phyloP scores from a whole-genome alignment of 2,888 invertebrate genomes.

The Callimorpha dominula region DNA sequence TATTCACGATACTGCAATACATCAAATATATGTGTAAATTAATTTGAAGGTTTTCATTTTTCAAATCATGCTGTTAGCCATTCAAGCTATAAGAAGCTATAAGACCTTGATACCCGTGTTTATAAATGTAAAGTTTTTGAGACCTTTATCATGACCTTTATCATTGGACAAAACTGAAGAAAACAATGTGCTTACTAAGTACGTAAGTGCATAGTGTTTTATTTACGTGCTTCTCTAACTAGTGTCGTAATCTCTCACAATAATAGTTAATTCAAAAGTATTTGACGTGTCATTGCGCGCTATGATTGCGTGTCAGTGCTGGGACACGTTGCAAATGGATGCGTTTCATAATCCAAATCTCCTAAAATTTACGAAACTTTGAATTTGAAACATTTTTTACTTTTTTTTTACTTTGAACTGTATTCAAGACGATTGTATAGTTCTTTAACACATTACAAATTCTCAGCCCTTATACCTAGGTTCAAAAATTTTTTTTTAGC shows the following conservation, averaged over 20 bases:
- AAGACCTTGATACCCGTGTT: constrained; percentile 51
- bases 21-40: too few species aligned
- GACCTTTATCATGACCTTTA: constrained; percentile 42
- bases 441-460: background rate
- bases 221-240: background rate
- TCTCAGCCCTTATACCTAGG: background rate
- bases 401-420: background rate
- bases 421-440: background rate
- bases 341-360: constrained; percentile 27
- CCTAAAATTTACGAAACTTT: background rate
- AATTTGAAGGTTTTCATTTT: background rate
- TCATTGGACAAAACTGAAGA: constrained; percentile 27
- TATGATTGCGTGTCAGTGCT: constrained; percentile 59
- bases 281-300: constrained; percentile 66
- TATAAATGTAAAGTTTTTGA: constrained; percentile 49
- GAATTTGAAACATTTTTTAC: background rate
- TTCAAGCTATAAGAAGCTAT: constrained; percentile 19
- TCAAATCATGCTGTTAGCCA: background rate
- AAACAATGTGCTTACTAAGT: background rate
- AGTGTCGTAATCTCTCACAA: constrained; percentile 59
- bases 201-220: background rate
- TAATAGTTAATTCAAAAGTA: constrained; percentile 72
- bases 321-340: constrained; percentile 44
- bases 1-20: too few species aligned
- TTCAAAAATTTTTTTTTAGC: background rate